These are phyloP conservation scores for Stichodactyla helianthus DNA, from an alignment of 64 coral and sea anemone species.

Conservation along the genomic window DNA sequence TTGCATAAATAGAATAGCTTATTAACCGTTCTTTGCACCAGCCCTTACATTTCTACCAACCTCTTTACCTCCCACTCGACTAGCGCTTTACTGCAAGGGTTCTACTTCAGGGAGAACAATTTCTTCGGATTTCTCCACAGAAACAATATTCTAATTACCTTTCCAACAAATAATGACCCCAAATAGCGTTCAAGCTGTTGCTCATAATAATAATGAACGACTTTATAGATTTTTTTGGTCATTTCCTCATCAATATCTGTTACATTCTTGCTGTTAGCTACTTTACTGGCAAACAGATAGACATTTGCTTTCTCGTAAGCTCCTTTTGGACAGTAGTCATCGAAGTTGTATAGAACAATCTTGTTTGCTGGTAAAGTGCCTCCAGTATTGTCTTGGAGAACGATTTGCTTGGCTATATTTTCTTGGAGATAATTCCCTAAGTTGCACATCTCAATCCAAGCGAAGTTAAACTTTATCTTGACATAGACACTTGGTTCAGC, in stretches of 20 bases:
- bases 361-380: background rate
- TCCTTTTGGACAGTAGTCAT: slow-evolving; percentile 23
- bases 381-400: background rate
- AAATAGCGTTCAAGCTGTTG: slow-evolving; percentile 21
- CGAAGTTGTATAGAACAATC: slow-evolving; percentile 37
- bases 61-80: too few relatives aligned
- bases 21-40: too few relatives aligned
- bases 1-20: too few relatives aligned
- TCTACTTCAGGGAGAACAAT: too few relatives aligned
- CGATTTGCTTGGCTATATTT: slow-evolving; percentile 12
- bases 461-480: slow-evolving; percentile 27
- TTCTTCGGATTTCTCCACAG: too few relatives aligned
- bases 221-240: slow-evolving; percentile 24
- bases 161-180: slow-evolving; percentile 22
- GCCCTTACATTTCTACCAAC: too few relatives aligned
- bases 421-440: slow-evolving; percentile 31
- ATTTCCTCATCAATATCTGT: slow-evolving; percentile 22
- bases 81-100: too few relatives aligned
- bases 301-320: background rate
- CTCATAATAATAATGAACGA: slow-evolving; percentile 32
- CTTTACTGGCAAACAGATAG: background rate
- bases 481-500: slow-evolving; percentile 31
- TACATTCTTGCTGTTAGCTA: background rate
- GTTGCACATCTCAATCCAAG: slow-evolving; percentile 49
- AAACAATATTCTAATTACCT: slow-evolving; percentile 12